Evolutionary conservation across 2,888 invertebrate genomes (phyloP), one percentile per base, ranked within the genome.

Genomic region (Lumbricus terrestris): DNA sequence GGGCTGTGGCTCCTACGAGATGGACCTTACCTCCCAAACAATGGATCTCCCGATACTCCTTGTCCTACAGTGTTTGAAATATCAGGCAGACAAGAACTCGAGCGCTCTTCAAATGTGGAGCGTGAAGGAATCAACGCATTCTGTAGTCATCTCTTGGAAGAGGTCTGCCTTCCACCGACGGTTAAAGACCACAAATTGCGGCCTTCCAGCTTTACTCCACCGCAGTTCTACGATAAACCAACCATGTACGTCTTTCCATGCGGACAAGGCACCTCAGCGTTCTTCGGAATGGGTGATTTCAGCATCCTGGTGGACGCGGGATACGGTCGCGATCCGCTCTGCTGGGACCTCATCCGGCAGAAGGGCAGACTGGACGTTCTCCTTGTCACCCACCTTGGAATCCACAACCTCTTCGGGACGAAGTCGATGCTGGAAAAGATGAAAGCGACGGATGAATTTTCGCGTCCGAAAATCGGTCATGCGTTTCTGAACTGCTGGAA

Each of bases 291-390:
- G 94, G 98, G 98, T 94, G 99, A 99, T 92, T 98, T 98, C 95
- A 98, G 97, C 94, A 97, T 98, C 97, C 96, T 98, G 35, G 97
- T 99, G 90, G 98, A 99, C 95, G 98, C 98, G 90, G 99, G 99
- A 35, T 95, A 93, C 91, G 97, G 97, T 92, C 96, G 98, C 92
- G 5, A 37, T 85, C 85, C 35, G 34, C 98, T 98, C 94, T 98
- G 98, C 95, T 99, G 99, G 99, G 98, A 98, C 95, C 98, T 99
- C 94, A 97, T 98, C 0, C 96, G 98, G 35, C 98, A 99, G 94
- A 95, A 98, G 92, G 98, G 98, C 95, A 92, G 94, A 38, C 96
- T 99, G 92, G 99, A 99, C 95, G 98, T 98, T n/a, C 97, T 99
- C 38, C 96, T 99, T 88, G 96, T 99, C 95, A 98, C 98, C n/a